These are phyloP conservation scores for Pammene aurita DNA, from an alignment of 2,888 invertebrate species.

Conservation along the genomic window DNA sequence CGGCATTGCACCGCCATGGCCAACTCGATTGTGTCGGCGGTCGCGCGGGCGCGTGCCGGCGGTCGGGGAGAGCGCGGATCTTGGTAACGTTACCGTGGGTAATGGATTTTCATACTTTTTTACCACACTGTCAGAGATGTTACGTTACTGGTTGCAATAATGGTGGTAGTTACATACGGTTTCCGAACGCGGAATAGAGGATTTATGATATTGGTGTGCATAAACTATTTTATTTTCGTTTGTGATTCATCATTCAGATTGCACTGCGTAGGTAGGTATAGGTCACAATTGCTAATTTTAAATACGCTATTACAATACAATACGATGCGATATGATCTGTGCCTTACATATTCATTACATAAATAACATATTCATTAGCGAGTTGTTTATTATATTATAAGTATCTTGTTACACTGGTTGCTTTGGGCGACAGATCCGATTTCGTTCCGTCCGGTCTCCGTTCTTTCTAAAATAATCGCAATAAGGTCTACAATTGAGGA, in stretches of 20 bases:
- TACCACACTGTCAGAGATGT: too few species aligned
- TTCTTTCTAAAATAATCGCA: not conserved
- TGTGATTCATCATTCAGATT: not conserved
- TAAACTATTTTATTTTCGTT: not conserved
- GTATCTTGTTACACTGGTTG: slow-evolving; percentile 2
- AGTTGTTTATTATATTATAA: not conserved
- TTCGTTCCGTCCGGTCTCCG: slow-evolving; percentile 11
- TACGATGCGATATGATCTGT: slow-evolving; percentile 18
- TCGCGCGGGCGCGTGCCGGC: too few species aligned
- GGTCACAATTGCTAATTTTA: not conserved
- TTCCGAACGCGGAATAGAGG: too few species aligned
- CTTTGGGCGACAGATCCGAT: slow-evolving; percentile 29
- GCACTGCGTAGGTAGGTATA: not conserved
- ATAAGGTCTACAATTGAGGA: too few species aligned
- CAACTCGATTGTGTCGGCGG: too few species aligned
- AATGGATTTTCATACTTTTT: too few species aligned
- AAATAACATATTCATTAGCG: slow-evolving; percentile 8
- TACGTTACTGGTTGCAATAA: too few species aligned
- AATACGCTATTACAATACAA: slow-evolving; percentile 12
- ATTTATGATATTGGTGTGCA: too few species aligned
- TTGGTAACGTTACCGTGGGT: too few species aligned
- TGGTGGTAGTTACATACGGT: too few species aligned
- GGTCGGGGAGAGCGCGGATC: too few species aligned
- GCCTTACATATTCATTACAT: slow-evolving; percentile 12
- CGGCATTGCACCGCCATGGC: too few species aligned